Evolutionary conservation across 2,888 invertebrate genomes (phyloP), one percentile per base, ranked within the genome.

Genomic region (Zaprionus bogoriensis): DNA sequence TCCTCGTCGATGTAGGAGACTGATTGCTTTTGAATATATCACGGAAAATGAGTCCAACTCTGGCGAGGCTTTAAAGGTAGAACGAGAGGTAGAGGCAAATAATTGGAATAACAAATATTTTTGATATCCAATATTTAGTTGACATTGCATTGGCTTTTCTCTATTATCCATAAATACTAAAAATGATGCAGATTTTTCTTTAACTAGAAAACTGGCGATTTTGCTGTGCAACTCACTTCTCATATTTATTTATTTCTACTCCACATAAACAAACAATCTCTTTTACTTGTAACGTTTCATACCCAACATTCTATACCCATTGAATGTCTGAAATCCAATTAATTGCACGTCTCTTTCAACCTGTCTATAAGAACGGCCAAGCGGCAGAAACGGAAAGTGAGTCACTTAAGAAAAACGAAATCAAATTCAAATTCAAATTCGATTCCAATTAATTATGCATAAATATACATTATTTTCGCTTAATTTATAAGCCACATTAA

Each of bases 401-500:
- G 12, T 46, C 41, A 64, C 14, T 44, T 1, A n/a, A n/a, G 10
- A 39, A 19, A 7, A 4, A 19, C 27, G 14, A 32, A 9, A 12
- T 12, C 7, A 27, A 17, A 32, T n/a, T 9, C n/a, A 3, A 20
- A 14, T 23, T 4, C 6, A 19, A 22, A 22, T 22, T 23, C 12
- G n/a, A 10, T 14, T 27, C n/a, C 17, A 55, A 30, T 41, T 27
- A 12, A 23, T 41, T 30, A 27, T 38, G 38, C 27, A 46, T 27
- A 39, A n/a, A 23, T 23, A 14, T 36, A 14, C 4, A 19, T 25
- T 17, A 6, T 42, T 30, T 30, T 22, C 12, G 25, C 9, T 20
- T 41, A 51, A 36, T 54, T 62, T 58, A 47, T 51, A 2, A 28
- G 2, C 39, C 20, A 46, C 22, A 55, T 36, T 32, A 39, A 54